These are phyloP conservation scores for Fistularia commersonii DNA, from an alignment of 2,797 vertebrate species.

Conservation along the genomic window DNA sequence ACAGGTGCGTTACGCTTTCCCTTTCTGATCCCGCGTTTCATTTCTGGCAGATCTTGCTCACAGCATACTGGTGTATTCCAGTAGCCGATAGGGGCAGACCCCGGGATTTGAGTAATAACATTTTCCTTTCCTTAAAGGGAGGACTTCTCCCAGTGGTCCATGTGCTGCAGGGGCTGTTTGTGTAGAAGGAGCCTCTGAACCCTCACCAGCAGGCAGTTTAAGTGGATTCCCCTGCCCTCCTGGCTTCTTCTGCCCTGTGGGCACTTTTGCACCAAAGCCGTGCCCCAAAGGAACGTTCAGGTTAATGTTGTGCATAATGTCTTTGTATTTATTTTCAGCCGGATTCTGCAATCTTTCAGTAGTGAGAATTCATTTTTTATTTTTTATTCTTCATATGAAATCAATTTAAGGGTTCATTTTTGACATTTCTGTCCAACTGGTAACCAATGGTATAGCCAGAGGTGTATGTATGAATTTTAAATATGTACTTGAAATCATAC, in stretches of 20 bases:
- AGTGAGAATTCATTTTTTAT: background rate
- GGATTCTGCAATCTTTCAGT: background rate
- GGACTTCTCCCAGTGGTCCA: slow-evolving; percentile 59
- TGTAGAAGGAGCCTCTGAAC: slow-evolving; percentile 50
- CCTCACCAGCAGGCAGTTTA: slow-evolving; percentile 58
- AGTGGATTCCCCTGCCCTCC: slow-evolving; percentile 61
- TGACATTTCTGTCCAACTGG: too few species aligned
- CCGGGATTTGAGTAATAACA: slow-evolving; percentile 8
- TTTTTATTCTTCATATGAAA: too few species aligned
- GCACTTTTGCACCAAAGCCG: slow-evolving; percentile 58
- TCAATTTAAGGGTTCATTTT: too few species aligned
- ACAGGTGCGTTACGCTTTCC: slow-evolving; percentile 52
- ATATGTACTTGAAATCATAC: too few species aligned
- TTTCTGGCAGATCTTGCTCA: background rate
- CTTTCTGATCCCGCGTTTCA: background rate
- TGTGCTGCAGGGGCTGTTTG: slow-evolving; percentile 76
- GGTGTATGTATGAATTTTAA: too few species aligned
- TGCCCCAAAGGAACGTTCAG: slow-evolving; percentile 80
- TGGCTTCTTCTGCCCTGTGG: slow-evolving; percentile 75
- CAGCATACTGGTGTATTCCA: background rate
- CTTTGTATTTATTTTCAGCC: background rate
- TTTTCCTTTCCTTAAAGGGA: slow-evolving; percentile 55
- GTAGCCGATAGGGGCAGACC: background rate
- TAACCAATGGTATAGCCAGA: too few species aligned
- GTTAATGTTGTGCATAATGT: slow-evolving; percentile 35